Conservation (phyloP, 2,797 vertebrate genomes). For the Sebastes hubbsi region DNA sequence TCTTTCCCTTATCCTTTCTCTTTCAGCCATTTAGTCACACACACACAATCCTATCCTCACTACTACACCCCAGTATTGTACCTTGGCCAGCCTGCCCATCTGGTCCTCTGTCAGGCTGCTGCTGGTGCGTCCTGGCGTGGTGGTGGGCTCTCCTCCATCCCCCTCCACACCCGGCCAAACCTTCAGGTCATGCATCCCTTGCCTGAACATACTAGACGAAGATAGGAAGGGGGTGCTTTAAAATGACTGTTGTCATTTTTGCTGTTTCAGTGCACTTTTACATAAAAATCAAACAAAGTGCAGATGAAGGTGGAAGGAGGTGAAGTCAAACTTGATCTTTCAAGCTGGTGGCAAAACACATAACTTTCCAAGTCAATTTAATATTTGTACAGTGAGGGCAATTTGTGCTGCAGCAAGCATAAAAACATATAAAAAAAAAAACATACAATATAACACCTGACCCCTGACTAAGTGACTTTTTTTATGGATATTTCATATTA, state of each 20-base stretch:
- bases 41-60: neutral
- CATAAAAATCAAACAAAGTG: neutral
- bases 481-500: no score
- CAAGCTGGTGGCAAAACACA: neutral
- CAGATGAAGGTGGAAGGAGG: neutral
- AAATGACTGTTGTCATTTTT: no score
- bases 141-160: slow-evolving; percentile 92
- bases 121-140: slow-evolving; percentile 94
- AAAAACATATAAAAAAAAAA: no score
- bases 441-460: no score
- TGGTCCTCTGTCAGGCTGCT: slow-evolving; percentile 94
- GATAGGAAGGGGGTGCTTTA: neutral
- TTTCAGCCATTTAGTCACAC: neutral
- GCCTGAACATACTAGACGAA: slow-evolving; percentile 92
- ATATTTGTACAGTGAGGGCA: no score
- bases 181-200: slow-evolving; percentile 99
- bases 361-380: neutral
- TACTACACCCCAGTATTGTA: slow-evolving; percentile 52
- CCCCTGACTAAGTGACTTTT: no score
- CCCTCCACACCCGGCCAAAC: slow-evolving; percentile 98
- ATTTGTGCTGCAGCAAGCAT: no score
- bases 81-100: slow-evolving; percentile 98
- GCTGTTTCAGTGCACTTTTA: neutral
- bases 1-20: neutral
- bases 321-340: neutral